Percentiles rank a stretch among this genome's conserved stretches.
phyloP scores from a whole-genome alignment of 2,888 invertebrate genomes.

The Agrochola lota region DNA sequence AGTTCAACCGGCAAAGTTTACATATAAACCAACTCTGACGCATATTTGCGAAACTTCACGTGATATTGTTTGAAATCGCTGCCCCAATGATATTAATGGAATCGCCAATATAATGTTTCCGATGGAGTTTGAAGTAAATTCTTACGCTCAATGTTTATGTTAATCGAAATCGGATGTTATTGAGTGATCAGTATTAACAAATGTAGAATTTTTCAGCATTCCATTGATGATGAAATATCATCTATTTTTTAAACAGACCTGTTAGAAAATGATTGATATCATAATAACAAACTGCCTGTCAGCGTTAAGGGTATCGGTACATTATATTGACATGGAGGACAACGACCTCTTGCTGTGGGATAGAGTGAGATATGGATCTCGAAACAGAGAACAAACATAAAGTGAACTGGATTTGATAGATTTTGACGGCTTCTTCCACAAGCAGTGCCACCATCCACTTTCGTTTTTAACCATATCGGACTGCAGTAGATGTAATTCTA shows the following conservation, averaged over 20 bases:
- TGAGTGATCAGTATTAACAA: constrained; percentile 18
- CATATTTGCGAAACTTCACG: constrained; percentile 3
- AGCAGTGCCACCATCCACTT: background rate
- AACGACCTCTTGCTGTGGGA: background rate
- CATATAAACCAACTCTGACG: constrained; percentile 27
- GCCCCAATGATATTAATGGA: constrained; percentile 31
- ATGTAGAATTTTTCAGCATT: constrained; percentile 12
- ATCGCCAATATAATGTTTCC: constrained; percentile 21
- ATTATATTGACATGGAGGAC: background rate
- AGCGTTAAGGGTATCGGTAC: background rate
- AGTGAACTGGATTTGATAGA: background rate
- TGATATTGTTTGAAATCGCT: constrained; percentile 33
- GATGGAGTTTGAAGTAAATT: constrained; percentile 18
- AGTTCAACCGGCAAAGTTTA: constrained; percentile 13
- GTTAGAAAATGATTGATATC: background rate
- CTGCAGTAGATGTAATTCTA: background rate
- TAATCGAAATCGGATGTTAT: constrained; percentile 39
- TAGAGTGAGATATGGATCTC: background rate
- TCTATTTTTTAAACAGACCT: background rate
- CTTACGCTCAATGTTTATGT: constrained; percentile 37
- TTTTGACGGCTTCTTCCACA: too few species aligned
- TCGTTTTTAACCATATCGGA: background rate
- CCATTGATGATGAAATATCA: constrained; percentile 13
- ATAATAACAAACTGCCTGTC: background rate
- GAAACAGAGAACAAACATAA: background rate